Percentiles rank a stretch among this genome's conserved stretches.
Evolutionary conservation across 2,113 vertebrate species (phyloP).

Genomic region (Myiozetetes cayanensis): DNA sequence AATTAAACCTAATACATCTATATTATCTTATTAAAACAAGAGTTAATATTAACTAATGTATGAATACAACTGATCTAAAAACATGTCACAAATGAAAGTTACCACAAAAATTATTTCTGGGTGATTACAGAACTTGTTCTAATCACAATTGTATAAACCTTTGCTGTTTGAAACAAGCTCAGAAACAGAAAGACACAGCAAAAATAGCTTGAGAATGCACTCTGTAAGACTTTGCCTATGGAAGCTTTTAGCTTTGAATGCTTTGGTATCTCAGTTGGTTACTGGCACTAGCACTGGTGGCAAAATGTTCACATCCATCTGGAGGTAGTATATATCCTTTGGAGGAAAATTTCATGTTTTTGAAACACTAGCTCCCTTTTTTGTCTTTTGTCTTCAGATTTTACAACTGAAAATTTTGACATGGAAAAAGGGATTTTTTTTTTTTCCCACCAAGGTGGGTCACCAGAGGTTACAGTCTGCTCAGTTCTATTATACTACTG

Average conservation of each 20-base stretch:
- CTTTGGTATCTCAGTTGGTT: background rate
- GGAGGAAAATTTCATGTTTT: background rate
- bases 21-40: background rate
- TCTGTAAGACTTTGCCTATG: background rate
- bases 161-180: background rate
- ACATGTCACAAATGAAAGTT: background rate
- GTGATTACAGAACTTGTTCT: background rate
- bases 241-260: background rate
- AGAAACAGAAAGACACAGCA: background rate
- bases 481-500: background rate
- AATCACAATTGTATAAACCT: background rate
- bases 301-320: background rate
- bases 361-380: background rate
- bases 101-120: background rate
- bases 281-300: background rate
- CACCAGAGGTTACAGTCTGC: background rate
- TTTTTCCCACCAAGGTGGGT: background rate
- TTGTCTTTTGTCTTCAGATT: background rate
- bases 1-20: background rate
- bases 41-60: background rate
- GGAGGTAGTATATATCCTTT: background rate
- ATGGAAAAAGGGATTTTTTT: background rate
- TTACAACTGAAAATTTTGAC: background rate
- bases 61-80: background rate
- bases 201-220: background rate